Evolutionary conservation across 2,888 invertebrate species (phyloP).

Genomic region (Geophilus truncorum): DNA sequence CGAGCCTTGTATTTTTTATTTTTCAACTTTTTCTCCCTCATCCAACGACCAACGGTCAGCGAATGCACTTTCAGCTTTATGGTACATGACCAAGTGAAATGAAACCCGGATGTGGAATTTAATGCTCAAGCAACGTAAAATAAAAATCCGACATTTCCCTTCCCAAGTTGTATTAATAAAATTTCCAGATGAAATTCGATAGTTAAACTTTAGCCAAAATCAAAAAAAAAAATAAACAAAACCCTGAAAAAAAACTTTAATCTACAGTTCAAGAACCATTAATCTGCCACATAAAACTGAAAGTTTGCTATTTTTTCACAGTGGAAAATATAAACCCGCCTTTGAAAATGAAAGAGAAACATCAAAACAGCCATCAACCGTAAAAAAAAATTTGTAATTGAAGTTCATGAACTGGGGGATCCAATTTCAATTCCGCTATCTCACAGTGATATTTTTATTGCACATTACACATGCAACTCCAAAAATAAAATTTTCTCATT

Average conservation of each 20-base stretch:
- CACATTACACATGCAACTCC: neutral
- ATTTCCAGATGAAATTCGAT: neutral
- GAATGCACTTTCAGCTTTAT: neutral
- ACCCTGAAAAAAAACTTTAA: neutral
- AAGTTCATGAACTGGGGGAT: neutral
- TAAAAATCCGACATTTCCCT: neutral
- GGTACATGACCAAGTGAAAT: neutral
- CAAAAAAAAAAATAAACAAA: no score
- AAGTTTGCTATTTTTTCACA: neutral
- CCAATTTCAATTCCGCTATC: neutral
- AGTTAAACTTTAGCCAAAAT: neutral
- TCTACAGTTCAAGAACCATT: neutral
- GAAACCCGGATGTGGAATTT: constrained; percentile 14
- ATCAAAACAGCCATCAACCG: neutral
- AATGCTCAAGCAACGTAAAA: neutral
- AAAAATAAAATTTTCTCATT: neutral
- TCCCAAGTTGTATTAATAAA: neutral
- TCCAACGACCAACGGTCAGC: neutral
- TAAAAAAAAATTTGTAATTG: neutral
- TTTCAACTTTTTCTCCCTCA: neutral
- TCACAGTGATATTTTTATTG: neutral
- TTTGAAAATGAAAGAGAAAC: neutral
- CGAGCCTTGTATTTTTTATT: neutral
- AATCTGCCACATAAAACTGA: neutral
- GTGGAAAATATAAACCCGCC: neutral